phyloP scores from a whole-genome alignment of 1,140 invertebrate species.

The Scaptomyza hsui region DNA sequence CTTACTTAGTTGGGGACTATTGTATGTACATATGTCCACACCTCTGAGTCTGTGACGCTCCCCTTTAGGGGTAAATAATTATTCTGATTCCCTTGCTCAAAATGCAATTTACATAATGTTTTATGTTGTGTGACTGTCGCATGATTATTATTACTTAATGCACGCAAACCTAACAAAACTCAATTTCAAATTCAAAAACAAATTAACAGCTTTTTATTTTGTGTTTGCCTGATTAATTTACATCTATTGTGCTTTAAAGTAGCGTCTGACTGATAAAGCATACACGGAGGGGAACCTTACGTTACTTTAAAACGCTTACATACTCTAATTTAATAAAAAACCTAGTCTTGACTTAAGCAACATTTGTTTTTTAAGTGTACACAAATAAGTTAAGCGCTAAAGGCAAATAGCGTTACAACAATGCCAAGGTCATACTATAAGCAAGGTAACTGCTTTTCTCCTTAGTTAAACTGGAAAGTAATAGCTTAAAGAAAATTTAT shows the following conservation, averaged over 20 bases:
- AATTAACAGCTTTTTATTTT: constrained; percentile 65
- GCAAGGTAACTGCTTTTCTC: no score
- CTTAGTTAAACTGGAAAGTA: no score
- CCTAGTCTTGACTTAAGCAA: no score
- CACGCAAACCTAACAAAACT: constrained; percentile 51
- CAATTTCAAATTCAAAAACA: constrained; percentile 25
- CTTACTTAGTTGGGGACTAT: background rate
- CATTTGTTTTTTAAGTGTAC: no score
- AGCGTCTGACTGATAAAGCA: no score
- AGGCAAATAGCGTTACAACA: no score
- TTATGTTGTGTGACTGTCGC: constrained; percentile 36
- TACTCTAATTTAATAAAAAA: no score
- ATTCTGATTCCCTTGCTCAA: background rate
- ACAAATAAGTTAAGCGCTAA: no score
- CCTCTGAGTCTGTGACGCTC: constrained; percentile 2
- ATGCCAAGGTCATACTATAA: no score
- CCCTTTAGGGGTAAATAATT: constrained; percentile 1
- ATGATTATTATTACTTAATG: constrained; percentile 71
- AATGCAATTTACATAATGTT: constrained; percentile 49
- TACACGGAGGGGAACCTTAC: background rate
- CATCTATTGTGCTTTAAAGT: constrained; percentile 41
- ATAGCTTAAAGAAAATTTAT: no score
- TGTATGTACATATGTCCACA: background rate
- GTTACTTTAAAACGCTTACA: no score
- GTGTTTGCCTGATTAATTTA: constrained; percentile 55